phyloP scores from a whole-genome alignment of 2,888 invertebrate genomes.

The Leucophora obtusa region DNA sequence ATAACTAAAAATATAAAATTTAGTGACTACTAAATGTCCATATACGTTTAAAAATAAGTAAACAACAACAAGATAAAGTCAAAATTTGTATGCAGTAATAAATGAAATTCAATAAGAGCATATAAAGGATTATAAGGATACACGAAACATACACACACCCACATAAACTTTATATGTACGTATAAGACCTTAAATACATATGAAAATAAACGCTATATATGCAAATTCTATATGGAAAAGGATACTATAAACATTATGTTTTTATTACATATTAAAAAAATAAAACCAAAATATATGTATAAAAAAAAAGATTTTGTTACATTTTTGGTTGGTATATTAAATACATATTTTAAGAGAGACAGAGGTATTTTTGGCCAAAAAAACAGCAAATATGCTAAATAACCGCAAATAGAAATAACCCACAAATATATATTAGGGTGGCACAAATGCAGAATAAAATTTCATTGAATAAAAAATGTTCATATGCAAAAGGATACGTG shows the following conservation, averaged over 20 bases:
- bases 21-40: neutral
- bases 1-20: neutral
- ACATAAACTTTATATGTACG: neutral
- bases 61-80: neutral
- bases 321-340: neutral
- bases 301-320: conserved; percentile 1
- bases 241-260: neutral
- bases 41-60: neutral
- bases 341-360: conserved; percentile 21
- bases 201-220: neutral
- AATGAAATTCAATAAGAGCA: conserved; percentile 36
- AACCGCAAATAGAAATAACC: conserved; percentile 8
- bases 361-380: conserved; percentile 2
- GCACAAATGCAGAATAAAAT: too few species aligned
- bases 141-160: neutral
- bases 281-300: neutral
- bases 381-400: conserved; percentile 5
- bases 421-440: neutral
- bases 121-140: conserved; percentile 27
- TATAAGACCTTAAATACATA: neutral
- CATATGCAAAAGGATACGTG: too few species aligned
- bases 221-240: neutral
- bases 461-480: too few species aligned
- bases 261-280: conserved; percentile 20
- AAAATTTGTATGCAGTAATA: conserved; percentile 6